phyloP scores from a whole-genome alignment of 1,140 invertebrate species.

The Archivesica marissinica region DNA sequence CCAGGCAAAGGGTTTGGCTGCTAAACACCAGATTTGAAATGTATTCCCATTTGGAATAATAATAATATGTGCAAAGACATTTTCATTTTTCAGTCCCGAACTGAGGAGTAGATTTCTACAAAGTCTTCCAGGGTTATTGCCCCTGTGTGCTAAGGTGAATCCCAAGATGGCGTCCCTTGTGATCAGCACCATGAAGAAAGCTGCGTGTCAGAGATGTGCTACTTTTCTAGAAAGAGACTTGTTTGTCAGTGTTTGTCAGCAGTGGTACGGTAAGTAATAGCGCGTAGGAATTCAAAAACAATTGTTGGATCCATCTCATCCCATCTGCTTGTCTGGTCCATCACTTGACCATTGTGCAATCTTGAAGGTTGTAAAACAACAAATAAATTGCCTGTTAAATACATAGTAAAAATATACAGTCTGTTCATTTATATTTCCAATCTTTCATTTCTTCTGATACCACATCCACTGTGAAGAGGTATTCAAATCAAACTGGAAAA shows the following conservation, averaged over 20 bases:
- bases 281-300: too few relatives aligned
- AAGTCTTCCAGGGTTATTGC: slow-evolving; percentile 55
- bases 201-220: slow-evolving; percentile 37
- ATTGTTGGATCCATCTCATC: not conserved
- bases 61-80: too few relatives aligned
- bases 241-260: not conserved
- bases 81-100: slow-evolving; percentile 38
- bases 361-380: too few relatives aligned
- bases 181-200: slow-evolving; percentile 37
- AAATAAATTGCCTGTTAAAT: too few relatives aligned
- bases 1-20: too few relatives aligned
- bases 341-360: not conserved
- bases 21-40: too few relatives aligned
- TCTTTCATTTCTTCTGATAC: too few relatives aligned
- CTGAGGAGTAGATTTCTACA: slow-evolving; percentile 10
- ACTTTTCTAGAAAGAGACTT: not conserved
- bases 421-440: too few relatives aligned
- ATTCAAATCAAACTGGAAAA: not conserved
- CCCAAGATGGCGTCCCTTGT: slow-evolving; percentile 7
- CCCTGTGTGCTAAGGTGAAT: slow-evolving; percentile 27
- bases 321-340: not conserved
- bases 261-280: slow-evolving; percentile 50
- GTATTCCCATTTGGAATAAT: too few relatives aligned
- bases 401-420: too few relatives aligned
- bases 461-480: too few relatives aligned